Evolutionary conservation across 2,797 vertebrate species (phyloP).

Genomic region (Artibeus lituratus): DNA sequence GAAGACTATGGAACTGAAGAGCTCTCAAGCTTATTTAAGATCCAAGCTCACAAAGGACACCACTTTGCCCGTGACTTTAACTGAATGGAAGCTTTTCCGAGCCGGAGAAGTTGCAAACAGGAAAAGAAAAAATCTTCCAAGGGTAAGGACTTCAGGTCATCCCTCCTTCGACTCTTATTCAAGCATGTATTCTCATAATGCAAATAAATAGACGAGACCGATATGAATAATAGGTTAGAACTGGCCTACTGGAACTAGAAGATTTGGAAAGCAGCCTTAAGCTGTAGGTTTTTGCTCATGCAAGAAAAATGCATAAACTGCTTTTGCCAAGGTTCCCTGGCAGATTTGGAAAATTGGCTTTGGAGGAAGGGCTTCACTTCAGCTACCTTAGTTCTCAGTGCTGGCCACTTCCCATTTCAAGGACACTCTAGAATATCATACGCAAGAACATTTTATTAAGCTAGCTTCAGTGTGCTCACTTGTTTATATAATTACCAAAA

Average conservation of each 20-base stretch:
- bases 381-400: background rate
- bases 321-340: constrained; percentile 5
- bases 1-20: constrained; percentile 83
- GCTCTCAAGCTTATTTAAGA: constrained; percentile 71
- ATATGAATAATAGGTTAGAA: constrained; percentile 21
- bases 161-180: constrained; percentile 25
- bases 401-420: background rate
- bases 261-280: background rate
- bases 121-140: constrained; percentile 82
- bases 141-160: constrained; percentile 74
- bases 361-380: background rate
- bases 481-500: background rate
- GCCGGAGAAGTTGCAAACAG: constrained; percentile 80
- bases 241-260: background rate
- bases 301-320: background rate
- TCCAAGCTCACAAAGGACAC: constrained; percentile 81
- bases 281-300: constrained; percentile 17
- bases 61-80: constrained; percentile 83
- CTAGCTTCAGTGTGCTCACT: background rate
- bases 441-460: background rate
- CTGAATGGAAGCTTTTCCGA: constrained; percentile 84
- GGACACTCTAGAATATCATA: background rate
- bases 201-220: background rate
- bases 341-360: constrained; percentile 14
- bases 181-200: background rate